phyloP scores from a whole-genome alignment of 2,797 vertebrate genomes.

The Pangasius macronema region DNA sequence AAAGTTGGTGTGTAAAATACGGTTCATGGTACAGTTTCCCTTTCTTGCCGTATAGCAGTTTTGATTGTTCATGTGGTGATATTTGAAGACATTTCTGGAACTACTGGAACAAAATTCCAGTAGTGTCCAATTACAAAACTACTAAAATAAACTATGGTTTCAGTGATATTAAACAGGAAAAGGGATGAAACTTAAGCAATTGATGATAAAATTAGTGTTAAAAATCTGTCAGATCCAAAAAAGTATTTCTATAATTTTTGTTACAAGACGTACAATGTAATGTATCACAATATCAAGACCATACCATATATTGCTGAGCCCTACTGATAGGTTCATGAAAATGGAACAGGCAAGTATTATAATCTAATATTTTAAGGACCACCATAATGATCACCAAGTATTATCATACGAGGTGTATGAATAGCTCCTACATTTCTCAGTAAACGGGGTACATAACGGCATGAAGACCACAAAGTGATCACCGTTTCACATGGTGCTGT shows the following conservation, averaged over 20 bases:
- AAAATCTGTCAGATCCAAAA: not conserved
- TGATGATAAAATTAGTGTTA: not conserved
- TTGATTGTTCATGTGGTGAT: not conserved
- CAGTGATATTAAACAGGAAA: not conserved
- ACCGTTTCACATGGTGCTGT: not conserved
- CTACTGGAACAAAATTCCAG: not conserved
- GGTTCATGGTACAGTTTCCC: not conserved
- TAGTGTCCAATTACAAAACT: not conserved
- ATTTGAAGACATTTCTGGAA: not conserved
- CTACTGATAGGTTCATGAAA: not conserved
- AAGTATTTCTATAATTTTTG: not conserved
- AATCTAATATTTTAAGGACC: not conserved
- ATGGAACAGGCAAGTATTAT: too few relatives aligned
- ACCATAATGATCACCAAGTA: not conserved
- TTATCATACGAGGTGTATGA: not conserved
- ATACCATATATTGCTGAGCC: not conserved
- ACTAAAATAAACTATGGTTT: not conserved
- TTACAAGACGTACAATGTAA: not conserved
- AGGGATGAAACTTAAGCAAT: not conserved
- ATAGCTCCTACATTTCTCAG: not conserved
- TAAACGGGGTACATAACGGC: not conserved
- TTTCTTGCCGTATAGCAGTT: not conserved
- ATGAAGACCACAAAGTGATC: not conserved
- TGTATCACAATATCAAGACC: not conserved
- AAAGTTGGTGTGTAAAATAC: not conserved